These are phyloP conservation scores for Pomatostomus ruficeps DNA, from an alignment of 2,113 vertebrate species.

Conservation along the genomic window DNA sequence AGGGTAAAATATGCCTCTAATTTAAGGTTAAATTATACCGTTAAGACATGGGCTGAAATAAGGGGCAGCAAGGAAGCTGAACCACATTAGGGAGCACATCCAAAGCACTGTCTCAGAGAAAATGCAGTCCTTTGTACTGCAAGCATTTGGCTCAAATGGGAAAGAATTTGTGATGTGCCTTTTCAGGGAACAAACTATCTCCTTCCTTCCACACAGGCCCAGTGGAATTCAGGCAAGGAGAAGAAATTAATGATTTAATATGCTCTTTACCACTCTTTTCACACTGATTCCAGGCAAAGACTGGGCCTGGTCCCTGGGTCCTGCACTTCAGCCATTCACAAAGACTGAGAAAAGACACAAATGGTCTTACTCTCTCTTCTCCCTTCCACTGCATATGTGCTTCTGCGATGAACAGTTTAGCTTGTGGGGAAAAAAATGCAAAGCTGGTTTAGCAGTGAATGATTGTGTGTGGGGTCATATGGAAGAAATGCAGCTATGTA, in stretches of 20 bases:
- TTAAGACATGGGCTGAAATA: conserved; percentile 22
- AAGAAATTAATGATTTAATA: neutral
- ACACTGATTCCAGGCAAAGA: neutral
- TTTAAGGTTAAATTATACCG: conserved; percentile 47
- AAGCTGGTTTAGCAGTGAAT: neutral
- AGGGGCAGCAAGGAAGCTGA: conserved; percentile 17
- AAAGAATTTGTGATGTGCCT: neutral
- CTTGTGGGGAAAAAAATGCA: neutral
- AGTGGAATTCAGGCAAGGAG: neutral
- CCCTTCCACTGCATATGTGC: neutral
- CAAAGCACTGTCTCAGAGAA: neutral
- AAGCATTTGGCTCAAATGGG: neutral
- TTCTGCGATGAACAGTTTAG: neutral
- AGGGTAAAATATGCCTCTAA: conserved; percentile 46
- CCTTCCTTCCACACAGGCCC: neutral
- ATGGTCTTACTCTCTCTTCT: neutral
- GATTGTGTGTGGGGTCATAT: neutral
- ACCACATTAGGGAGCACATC: neutral
- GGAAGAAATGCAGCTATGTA: neutral
- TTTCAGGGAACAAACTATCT: neutral
- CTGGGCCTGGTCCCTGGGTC: neutral
- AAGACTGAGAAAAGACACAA: neutral
- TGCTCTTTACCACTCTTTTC: neutral
- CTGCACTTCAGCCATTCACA: neutral
- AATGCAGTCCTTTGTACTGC: neutral